Conservation (phyloP, 1,140 invertebrate species). For the Aphaenogaster floridana region DNA sequence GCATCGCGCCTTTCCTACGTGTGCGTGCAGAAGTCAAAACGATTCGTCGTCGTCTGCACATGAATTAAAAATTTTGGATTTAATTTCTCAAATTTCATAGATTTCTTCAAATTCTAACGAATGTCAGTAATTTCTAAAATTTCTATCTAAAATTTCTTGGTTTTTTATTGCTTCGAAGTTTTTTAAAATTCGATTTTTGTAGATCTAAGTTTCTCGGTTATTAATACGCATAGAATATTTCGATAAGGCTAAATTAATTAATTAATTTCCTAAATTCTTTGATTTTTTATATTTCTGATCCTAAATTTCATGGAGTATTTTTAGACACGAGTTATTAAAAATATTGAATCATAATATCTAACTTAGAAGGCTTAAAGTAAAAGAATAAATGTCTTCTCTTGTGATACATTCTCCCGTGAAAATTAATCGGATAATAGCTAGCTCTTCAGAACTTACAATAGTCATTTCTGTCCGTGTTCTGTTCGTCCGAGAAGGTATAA, state of each 20-base stretch:
- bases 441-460: conserved; percentile 3
- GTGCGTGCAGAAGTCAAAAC: conserved; percentile 24
- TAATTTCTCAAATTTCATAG: background rate
- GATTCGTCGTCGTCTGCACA: background rate
- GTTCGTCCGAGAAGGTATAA: background rate
- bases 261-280: background rate
- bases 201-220: background rate
- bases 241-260: background rate
- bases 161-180: background rate
- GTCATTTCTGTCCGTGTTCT: background rate
- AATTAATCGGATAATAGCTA: conserved; percentile 21
- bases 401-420: background rate
- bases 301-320: background rate
- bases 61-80: background rate
- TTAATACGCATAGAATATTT: background rate
- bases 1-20: background rate
- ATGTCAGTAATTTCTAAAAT: background rate
- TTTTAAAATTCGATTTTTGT: background rate
- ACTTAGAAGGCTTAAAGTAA: background rate
- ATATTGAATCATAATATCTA: background rate
- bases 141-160: background rate
- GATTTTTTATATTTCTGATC: background rate
- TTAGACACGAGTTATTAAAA: background rate
- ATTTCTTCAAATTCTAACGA: background rate
- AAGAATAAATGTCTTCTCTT: background rate